A percentile compares a stretch with the other conserved stretches of the same genome.
These are phyloP conservation scores for Mustela lutreola DNA, from an alignment of 2,113 vertebrate species.

Conservation along the genomic window DNA sequence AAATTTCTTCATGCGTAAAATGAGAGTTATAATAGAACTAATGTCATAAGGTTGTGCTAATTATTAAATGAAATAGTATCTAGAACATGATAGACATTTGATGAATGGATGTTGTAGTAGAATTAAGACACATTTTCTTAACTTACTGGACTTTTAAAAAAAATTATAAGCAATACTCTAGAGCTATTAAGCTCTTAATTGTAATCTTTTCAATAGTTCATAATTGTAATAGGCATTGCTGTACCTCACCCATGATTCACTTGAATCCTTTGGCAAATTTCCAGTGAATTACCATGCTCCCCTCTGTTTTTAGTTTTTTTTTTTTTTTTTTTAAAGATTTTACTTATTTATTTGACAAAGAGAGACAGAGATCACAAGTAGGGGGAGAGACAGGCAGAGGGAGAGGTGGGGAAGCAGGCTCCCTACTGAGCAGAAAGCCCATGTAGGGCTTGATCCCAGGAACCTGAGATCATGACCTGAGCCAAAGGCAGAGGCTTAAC, in stretches of 20 bases:
- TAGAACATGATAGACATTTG: not conserved
- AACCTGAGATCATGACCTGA: too few relatives aligned
- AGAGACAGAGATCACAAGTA: too few relatives aligned
- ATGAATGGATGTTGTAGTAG: not conserved
- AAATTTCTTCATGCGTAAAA: not conserved
- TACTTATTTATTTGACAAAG: too few relatives aligned
- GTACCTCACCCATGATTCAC: not conserved
- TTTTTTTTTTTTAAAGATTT: too few relatives aligned
- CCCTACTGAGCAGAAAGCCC: too few relatives aligned
- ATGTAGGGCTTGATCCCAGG: rapidly evolving
- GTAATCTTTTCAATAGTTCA: not conserved
- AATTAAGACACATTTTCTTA: not conserved
- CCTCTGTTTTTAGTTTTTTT: not conserved
- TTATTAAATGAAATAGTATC: not conserved
- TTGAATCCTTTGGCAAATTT: not conserved
- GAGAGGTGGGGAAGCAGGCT: too few relatives aligned
- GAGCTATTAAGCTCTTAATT: not conserved
- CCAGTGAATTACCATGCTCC: not conserved
- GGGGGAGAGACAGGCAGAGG: too few relatives aligned
- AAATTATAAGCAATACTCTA: not conserved
- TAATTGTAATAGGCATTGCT: not conserved
- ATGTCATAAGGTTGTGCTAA: not conserved
- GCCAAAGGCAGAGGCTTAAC: too few relatives aligned
- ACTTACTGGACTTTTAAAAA: not conserved
- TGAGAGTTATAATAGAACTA: not conserved